phyloP scores from a whole-genome alignment of 2,797 vertebrate genomes.

The Ctenopoma multispine region DNA sequence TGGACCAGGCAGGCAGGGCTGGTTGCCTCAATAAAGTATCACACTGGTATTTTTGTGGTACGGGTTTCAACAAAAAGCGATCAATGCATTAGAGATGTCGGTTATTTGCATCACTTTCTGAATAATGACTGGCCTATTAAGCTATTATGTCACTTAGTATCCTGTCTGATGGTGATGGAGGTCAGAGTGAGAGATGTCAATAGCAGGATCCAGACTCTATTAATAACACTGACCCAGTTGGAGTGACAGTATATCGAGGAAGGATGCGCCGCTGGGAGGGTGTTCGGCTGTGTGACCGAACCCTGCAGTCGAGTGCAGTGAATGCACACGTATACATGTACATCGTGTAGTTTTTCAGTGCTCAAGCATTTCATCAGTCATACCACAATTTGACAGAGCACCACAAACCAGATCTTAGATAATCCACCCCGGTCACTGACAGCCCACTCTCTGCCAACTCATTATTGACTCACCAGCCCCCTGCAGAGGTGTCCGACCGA shows the following conservation, averaged over 20 bases:
- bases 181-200: slow-evolving; percentile 60
- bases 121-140: slow-evolving; percentile 20
- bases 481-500: slow-evolving; percentile 62
- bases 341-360: background rate
- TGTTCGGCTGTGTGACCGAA: slow-evolving; percentile 14
- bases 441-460: slow-evolving; percentile 61
- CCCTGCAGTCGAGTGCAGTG: background rate
- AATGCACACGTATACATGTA: background rate
- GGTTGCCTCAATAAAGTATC: slow-evolving; percentile 8
- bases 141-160: slow-evolving; percentile 1
- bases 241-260: slow-evolving; percentile 51
- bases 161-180: slow-evolving; percentile 43
- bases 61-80: slow-evolving; percentile 9
- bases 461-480: slow-evolving; percentile 68
- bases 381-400: slow-evolving; percentile 33
- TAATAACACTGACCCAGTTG: slow-evolving; percentile 72
- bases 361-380: slow-evolving; percentile 15
- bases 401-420: slow-evolving; percentile 64
- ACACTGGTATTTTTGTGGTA: background rate
- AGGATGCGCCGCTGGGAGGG: slow-evolving; percentile 24
- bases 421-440: slow-evolving; percentile 49
- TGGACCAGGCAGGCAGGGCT: slow-evolving; percentile 25
- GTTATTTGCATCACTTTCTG: slow-evolving; percentile 24
- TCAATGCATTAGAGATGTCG: background rate
- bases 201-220: slow-evolving; percentile 64